Conservation (phyloP, 2,888 invertebrate genomes). For the Nasonia oneida region DNA sequence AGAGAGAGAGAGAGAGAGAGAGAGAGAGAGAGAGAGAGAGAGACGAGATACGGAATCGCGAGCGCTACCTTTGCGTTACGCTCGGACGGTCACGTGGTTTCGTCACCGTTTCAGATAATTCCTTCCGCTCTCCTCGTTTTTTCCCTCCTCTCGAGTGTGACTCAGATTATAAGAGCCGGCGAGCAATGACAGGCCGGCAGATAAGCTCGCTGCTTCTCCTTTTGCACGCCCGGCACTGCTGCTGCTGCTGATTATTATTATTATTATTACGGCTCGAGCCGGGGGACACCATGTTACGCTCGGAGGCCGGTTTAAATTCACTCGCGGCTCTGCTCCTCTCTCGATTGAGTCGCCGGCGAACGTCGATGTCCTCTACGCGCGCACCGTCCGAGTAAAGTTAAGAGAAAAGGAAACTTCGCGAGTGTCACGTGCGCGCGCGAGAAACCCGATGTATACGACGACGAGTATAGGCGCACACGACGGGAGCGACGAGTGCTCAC, state of each 20-base stretch:
- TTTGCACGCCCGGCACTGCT: neutral
- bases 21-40: no score
- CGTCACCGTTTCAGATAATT: neutral
- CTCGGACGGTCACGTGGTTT: constrained; percentile 29
- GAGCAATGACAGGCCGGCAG: constrained; percentile 18
- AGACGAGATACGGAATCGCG: neutral
- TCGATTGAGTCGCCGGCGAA: neutral
- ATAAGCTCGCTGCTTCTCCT: neutral
- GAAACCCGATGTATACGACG: neutral
- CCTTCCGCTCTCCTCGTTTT: no score
- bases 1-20: neutral
- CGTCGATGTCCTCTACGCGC: neutral
- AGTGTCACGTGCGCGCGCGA: constrained; percentile 5
- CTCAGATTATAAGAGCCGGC: constrained; percentile 4
- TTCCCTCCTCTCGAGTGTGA: neutral
- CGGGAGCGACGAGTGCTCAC: constrained; percentile 37
- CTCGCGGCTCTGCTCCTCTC: neutral
- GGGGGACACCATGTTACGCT: neutral
- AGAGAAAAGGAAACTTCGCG: neutral
- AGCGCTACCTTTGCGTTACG: constrained; percentile 10
- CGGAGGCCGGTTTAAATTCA: neutral
- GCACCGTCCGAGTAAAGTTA: neutral
- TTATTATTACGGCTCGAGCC: neutral
- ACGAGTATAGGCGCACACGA: neutral
- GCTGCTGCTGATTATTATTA: neutral